Evolutionary conservation across 2,797 vertebrate genomes (phyloP), one percentile per base, ranked within the genome.

Genomic region (Miichthys miiuy): DNA sequence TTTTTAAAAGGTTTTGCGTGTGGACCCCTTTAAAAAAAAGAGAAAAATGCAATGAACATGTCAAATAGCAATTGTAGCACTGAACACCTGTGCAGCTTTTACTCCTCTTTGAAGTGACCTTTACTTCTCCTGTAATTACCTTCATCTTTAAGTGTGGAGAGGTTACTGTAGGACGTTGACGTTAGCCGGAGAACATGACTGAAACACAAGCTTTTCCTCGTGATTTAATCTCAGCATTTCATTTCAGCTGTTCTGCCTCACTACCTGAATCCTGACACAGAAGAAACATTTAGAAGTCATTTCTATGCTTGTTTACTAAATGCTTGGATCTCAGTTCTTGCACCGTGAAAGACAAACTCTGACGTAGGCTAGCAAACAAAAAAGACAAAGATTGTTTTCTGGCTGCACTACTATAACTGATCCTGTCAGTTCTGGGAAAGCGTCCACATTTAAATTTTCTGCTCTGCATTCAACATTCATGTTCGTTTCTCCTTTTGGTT

Each of bases 111-210:
- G 9, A 38, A 38, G 64, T 61, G 77, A 68, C n/a, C 38, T 58
- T 72, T 48, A 50, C 2, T 17, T 63, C 18, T 65, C 34, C 48
- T 58, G 21, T 73, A 62, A 65, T 73, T 68, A 54, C n/a, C 41
- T 48, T 56, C 47, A 16, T 34, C 44, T 48, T 10, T 1, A 57
- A 44, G 12, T 46, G 68, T 18, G 27, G n/a, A 67, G 54, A 74
- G 84, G 89, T 91, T 84, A 92, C 83, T 89, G 50, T 25, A 79
- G 87, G 91, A 73, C 20, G 3, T 65, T 86, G 67, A 76, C 66
- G 44, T 52, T 6, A 68, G 67, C 62, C 10, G 11, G 25, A 10
- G 17, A 38, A 58, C 34, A 21, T 65, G 38, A 79, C n/a, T 64
- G 52, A 83, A 70, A 82, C 14, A 30, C 67, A 44, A 54, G 30